Evolutionary conservation across 2,888 invertebrate species (phyloP), one percentile per base, ranked within the genome.

Genomic region (Leuctra nigra): DNA sequence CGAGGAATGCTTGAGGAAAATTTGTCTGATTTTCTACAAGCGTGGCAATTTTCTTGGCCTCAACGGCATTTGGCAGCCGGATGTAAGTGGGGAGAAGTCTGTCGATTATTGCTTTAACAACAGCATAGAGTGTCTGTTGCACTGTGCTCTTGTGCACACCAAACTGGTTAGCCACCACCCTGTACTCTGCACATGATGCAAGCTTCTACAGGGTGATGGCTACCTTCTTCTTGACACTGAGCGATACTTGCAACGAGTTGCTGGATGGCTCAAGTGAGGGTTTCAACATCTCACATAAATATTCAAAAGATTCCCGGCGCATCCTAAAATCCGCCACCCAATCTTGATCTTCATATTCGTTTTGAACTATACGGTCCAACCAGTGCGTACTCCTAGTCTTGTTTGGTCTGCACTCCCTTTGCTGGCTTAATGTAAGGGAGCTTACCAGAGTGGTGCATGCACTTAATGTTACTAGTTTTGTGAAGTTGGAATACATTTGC

Each of bases 1-100:
- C 63, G 20, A 67, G 65, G 54, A 68, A 62, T 13, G 67, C 58
- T 61, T 67, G 66, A 14, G 67, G 66, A 16, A 68, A 61, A 47
- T 16, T 14, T 16, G n/a, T 29, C 14, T 11, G n/a, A 6, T 6
- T 14, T 25, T 48, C 48, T 16, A 48, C n/a, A 4, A 29, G 7
- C 4, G 25, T 25, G 2, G 48, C 56, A 53, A 67, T 62, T 7
- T 24, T 55, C 53, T 55, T 22, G 13, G 64, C 63, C 57, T 68
- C 67, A 24, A 54, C 54, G 29, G 56, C 55, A 24, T 61, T 60
- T 44, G 68, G 67, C 63, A 69, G 63, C 25, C 44, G 59, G n/a
- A 68, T 62, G 39, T 61, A 56, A 47, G 57, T 50, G 6, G 59
- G 59, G 25, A 64, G 44, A 20, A 68, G 48, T 39, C 61, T 56